These are phyloP conservation scores for Lagocephalus sceleratus DNA, from an alignment of 2,797 vertebrate genomes.

Conservation along the genomic window DNA sequence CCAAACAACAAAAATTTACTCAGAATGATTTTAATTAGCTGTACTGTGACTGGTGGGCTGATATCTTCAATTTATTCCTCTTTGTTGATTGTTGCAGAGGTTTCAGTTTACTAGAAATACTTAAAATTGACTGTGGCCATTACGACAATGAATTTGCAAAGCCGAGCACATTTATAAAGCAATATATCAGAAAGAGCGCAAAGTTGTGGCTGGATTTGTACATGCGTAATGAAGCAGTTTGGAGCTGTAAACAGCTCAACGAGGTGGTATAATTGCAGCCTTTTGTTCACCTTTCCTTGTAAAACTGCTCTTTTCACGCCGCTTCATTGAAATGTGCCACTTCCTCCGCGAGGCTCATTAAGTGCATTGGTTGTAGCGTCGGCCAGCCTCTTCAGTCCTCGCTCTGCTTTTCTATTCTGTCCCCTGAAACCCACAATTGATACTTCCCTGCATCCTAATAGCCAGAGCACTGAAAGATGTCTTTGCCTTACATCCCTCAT, in stretches of 20 bases:
- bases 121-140: too few relatives aligned
- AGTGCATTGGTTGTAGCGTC: slow-evolving; percentile 28
- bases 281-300: slow-evolving; percentile 39
- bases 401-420: slow-evolving; percentile 40
- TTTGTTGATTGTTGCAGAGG: too few relatives aligned
- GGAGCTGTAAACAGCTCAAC: slow-evolving; percentile 34
- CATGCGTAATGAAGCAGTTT: slow-evolving; percentile 30
- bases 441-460: slow-evolving; percentile 53
- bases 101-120: too few relatives aligned
- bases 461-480: slow-evolving; percentile 25
- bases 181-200: slow-evolving; percentile 7
- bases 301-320: slow-evolving; percentile 37
- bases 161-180: not conserved
- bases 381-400: slow-evolving; percentile 28
- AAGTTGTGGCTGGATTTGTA: slow-evolving; percentile 14
- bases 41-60: too few relatives aligned
- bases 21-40: too few relatives aligned
- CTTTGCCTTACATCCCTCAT: slow-evolving; percentile 40
- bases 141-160: too few relatives aligned
- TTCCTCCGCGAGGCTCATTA: slow-evolving; percentile 42
- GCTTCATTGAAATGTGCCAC: slow-evolving; percentile 34
- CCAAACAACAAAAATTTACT: too few relatives aligned
- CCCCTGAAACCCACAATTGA: slow-evolving; percentile 36
- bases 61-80: too few relatives aligned
- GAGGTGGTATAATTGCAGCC: slow-evolving; percentile 41